A percentile compares a stretch with the other conserved stretches of the same genome.
Evolutionary conservation across 2,113 vertebrate genomes (phyloP).

Genomic region (Epinephelus fuscoguttatus): DNA sequence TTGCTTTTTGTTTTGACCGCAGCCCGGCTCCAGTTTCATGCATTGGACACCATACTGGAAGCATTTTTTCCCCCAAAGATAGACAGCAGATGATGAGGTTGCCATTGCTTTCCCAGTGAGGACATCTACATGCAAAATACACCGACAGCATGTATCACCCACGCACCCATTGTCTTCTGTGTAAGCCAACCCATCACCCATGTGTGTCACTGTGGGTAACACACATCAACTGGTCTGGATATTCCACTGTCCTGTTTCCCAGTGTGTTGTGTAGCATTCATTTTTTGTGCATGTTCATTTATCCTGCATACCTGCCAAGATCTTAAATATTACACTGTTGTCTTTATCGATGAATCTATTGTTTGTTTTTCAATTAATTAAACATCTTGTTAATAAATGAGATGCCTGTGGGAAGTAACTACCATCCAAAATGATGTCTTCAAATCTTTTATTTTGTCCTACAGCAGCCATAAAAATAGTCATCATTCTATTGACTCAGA

Average conservation of each 20-base stretch:
- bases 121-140: conserved; percentile 1
- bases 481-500: conserved; percentile 6
- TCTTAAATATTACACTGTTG: background rate
- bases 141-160: background rate
- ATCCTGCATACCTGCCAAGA: background rate
- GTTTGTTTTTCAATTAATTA: background rate
- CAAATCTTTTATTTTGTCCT: background rate
- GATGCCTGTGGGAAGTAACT: background rate
- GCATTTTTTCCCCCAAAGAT: too few species aligned
- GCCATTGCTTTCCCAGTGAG: background rate
- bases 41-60: background rate
- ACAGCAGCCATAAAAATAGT: background rate
- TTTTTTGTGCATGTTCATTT: background rate
- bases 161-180: background rate
- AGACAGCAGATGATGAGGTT: background rate
- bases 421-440: background rate
- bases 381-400: background rate
- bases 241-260: background rate
- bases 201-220: background rate
- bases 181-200: background rate
- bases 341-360: background rate
- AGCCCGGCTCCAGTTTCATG: background rate
- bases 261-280: background rate
- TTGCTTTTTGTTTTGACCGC: background rate
- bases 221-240: background rate